A percentile compares a stretch with the other conserved stretches of the same genome.
Conservation (phyloP, 2,797 vertebrate genomes). For the Oceanodroma leucorhoa region DNA sequence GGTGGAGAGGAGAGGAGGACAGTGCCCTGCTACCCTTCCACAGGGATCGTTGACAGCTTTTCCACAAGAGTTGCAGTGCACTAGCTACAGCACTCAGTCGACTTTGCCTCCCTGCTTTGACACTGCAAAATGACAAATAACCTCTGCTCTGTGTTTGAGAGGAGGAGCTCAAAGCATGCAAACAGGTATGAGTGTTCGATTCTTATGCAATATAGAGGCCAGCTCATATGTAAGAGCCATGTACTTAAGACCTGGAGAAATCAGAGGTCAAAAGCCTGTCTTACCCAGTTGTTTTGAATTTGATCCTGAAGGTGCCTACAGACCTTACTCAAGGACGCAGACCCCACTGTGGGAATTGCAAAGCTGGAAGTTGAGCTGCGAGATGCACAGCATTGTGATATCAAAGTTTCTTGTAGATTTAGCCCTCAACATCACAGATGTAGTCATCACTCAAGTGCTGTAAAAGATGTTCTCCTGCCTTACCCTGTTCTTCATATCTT, state of each 20-base stretch:
- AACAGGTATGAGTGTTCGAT: background rate
- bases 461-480: background rate
- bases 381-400: background rate
- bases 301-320: background rate
- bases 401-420: background rate
- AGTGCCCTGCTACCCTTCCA: background rate
- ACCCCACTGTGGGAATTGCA: fast-evolving
- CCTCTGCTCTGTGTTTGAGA: background rate
- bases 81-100: background rate
- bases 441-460: background rate
- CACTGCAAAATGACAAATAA: background rate
- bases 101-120: background rate
- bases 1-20: background rate
- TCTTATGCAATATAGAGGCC: fast-evolving
- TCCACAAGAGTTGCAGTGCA: background rate
- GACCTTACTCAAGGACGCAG: background rate
- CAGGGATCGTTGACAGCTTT: background rate
- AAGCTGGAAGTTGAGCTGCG: background rate
- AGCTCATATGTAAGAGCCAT: fast-evolving
- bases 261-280: background rate
- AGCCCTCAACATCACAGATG: background rate
- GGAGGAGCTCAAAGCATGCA: background rate
- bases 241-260: background rate
- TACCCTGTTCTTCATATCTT: background rate
- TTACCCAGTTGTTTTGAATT: background rate